These are phyloP conservation scores for Hydrolagus affinis DNA, from an alignment of 2,113 vertebrate genomes.

Conservation along the genomic window DNA sequence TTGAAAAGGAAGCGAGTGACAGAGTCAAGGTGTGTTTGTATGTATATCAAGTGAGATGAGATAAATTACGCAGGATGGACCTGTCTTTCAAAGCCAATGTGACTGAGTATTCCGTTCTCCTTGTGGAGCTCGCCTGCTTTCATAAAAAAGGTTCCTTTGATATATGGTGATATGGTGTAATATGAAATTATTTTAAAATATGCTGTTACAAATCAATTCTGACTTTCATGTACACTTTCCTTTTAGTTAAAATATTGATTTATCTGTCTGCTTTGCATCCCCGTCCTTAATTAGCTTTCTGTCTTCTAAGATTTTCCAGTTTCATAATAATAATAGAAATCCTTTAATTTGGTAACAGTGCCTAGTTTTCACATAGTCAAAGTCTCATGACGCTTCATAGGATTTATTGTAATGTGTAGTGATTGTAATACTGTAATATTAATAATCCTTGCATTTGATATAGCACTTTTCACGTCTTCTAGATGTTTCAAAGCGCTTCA, in stretches of 20 bases:
- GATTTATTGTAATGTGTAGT: no score
- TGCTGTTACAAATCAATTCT: neutral
- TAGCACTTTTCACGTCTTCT: no score
- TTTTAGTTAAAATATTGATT: neutral
- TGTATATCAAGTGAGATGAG: neutral
- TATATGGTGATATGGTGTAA: neutral
- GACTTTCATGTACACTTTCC: neutral
- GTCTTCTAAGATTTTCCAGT: neutral
- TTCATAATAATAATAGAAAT: neutral
- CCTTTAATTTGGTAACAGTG: no score
- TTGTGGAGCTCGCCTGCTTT: neutral
- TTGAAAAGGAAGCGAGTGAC: constrained; percentile 15
- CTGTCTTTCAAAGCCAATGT: neutral
- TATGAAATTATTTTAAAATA: neutral
- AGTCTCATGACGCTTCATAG: no score
- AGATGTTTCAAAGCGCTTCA: no score
- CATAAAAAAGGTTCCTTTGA: neutral
- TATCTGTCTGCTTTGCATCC: neutral
- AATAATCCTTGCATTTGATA: no score
- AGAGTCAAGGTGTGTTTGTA: constrained; percentile 1
- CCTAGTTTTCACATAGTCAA: no score
- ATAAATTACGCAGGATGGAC: neutral
- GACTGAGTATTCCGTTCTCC: neutral
- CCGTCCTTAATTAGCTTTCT: neutral
- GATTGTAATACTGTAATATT: no score